Base-by-base conservation (phyloP, 2,797 vertebrate genomes). In the Sebastes variabilis region DNA sequence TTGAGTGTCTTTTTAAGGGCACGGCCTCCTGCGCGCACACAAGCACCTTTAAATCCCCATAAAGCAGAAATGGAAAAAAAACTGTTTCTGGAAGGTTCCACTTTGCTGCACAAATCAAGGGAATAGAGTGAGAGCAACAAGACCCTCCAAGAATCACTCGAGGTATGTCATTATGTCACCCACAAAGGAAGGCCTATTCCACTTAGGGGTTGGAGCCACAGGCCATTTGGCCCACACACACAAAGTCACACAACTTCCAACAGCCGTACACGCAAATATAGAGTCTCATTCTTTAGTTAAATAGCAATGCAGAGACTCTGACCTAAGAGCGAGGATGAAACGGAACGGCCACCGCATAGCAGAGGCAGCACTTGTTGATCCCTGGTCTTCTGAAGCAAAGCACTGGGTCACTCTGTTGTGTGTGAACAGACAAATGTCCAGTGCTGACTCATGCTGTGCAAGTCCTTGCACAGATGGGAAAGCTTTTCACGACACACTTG, bases 111-210 rank as follows among this genome's bases (percentile, higher is more conserved):
- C 75, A 87, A 88, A 87, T 79, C 75, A 75, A 79, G 80, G 69
- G 77, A 87, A 81, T 65, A 66, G 74, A 91, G 79, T 46, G 81
- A 84, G 72, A 89, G 80, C 87, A 90, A 86, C 82, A 71, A 84
- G 89, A 89, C 83, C 89, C 89, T 91, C 83, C 85, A 90, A 91
- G 84, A 92, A 92, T 87, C 89, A 89, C 92, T 92, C 5, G 36
- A 87, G 88, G 87, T 90, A 92, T 88, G 88, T 92, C 89, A 93
- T 95, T 94, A 94, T 92, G 91, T 92, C 91, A 91, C 82, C 86
- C 88, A 94, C 91, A 95, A 94, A 92, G 80, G 83, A 88, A 83
- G 81, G 78, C 62, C 91, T 94, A 89, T 93, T 95, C 87, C 85
- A 90, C 86, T 90, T 90, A 90, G 88, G 87, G 87, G 75, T 75